phyloP scores from a whole-genome alignment of 2,113 vertebrate genomes.

The Dasypus novemcinctus region DNA sequence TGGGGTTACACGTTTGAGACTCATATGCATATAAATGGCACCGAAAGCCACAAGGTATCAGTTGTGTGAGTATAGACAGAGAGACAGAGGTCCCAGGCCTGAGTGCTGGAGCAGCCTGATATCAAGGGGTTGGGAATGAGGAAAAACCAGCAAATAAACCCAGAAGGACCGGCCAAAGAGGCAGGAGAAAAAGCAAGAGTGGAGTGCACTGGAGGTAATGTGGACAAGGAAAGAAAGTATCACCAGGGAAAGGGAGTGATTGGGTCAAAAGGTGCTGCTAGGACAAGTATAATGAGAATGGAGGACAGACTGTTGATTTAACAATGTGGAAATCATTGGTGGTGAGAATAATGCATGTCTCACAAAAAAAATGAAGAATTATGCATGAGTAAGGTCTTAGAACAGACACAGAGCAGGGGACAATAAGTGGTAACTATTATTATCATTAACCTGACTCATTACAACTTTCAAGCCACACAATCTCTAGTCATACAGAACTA shows the following conservation, averaged over 20 bases:
- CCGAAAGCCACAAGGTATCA: background rate
- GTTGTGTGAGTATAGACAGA: background rate
- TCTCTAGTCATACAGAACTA: background rate
- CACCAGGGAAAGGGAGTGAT: background rate
- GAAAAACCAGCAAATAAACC: background rate
- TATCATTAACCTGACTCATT: background rate
- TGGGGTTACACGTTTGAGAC: background rate
- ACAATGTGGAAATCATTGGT: background rate
- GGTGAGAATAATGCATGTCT: background rate
- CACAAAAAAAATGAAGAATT: background rate
- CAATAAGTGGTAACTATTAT: background rate
- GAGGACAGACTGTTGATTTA: background rate
- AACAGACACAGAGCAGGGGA: background rate
- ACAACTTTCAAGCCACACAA: background rate
- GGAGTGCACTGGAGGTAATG: background rate
- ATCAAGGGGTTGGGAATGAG: background rate
- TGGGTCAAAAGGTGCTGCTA: background rate
- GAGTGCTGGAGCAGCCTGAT: background rate
- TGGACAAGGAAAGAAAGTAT: background rate
- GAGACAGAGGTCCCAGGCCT: background rate
- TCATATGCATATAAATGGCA: background rate
- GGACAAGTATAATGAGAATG: background rate
- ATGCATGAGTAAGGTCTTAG: background rate
- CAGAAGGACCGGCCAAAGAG: background rate
- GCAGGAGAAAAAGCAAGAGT: background rate